Conservation (phyloP, 1,140 invertebrate genomes). For the Drosophila repletoides region DNA sequence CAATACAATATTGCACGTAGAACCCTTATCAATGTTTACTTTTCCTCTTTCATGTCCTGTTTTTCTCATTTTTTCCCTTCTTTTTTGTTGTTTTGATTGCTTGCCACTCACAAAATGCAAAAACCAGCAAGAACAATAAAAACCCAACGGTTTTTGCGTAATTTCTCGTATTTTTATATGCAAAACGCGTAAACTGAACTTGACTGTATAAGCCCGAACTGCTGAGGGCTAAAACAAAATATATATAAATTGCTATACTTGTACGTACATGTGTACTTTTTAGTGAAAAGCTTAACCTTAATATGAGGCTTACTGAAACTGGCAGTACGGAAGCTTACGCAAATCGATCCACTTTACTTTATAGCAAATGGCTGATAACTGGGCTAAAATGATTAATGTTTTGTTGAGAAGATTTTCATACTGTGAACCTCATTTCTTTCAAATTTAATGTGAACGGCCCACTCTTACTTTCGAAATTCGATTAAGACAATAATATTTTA, state of each 20-base stretch:
- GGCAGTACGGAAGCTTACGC: conserved; percentile 37
- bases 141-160: conserved; percentile 7
- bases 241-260: background rate
- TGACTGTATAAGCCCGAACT: conserved; percentile 5
- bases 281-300: conserved; percentile 20
- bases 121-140: conserved; percentile 12
- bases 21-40: conserved; percentile 6
- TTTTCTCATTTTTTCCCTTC: background rate
- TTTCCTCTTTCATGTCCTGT: background rate
- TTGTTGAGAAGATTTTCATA: no score
- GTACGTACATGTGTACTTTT: background rate
- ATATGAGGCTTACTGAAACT: conserved; percentile 57
- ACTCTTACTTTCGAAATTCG: no score
- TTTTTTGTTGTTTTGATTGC: background rate
- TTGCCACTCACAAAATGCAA: background rate
- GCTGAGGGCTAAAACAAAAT: background rate
- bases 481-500: no score
- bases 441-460: no score
- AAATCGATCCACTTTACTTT: conserved; percentile 63
- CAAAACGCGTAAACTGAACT: conserved; percentile 9
- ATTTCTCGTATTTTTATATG: conserved; percentile 33
- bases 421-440: no score
- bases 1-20: background rate
- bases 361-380: background rate
- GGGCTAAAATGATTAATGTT: conserved; percentile 4